Evolutionary conservation across 1,140 invertebrate species (phyloP), one percentile per base, ranked within the genome.

Genomic region (Caerostris darwini): DNA sequence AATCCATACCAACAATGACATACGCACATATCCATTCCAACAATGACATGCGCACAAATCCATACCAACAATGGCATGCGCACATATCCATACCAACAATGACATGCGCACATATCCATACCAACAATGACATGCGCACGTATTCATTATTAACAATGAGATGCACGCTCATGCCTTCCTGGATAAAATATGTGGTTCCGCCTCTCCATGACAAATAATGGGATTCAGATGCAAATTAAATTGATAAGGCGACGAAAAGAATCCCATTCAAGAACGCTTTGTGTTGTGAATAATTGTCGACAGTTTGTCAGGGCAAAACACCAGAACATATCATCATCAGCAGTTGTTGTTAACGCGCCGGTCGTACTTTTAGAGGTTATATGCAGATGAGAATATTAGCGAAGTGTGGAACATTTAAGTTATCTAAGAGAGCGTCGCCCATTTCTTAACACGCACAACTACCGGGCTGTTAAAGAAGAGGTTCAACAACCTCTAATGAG

Each of bases 331-430:
- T 34, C 19, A n/a, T 19, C 58, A 19, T 17, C 56, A n/a, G n/a
- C 64, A 67, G 12, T 12, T 3, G n/a, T 67, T 67, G 12, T n/a
- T 14, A 12, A 6, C 64, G 12, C 64, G 7, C 3, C 56, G 83
- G 83, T 85, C 83, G 50, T 59, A 85, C 56, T 85, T 57, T n/a
- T 59, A n/a, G 83, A 85, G 53, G 83, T 85, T 85, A 85, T 58
- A 85, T 85, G 83, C 57, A 85, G 83, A 85, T 85, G 57, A 85
- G 83, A 85, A 77, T 77, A 77, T 77, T 77, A 77, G 71, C 71
- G 71, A 77, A 77, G 71, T 77, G 71, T 77, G 34, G 71, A 77
- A 53, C 10, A 77, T 77, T 77, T 77, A 77, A 53, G 71, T 34
- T 34, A 34, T 34, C 34, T 34, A 77, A 53, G 53, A 5, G 71